A percentile compares a stretch with the other conserved stretches of the same genome.
Conservation (phyloP, 2,797 vertebrate species). For the Emys orbicularis region DNA sequence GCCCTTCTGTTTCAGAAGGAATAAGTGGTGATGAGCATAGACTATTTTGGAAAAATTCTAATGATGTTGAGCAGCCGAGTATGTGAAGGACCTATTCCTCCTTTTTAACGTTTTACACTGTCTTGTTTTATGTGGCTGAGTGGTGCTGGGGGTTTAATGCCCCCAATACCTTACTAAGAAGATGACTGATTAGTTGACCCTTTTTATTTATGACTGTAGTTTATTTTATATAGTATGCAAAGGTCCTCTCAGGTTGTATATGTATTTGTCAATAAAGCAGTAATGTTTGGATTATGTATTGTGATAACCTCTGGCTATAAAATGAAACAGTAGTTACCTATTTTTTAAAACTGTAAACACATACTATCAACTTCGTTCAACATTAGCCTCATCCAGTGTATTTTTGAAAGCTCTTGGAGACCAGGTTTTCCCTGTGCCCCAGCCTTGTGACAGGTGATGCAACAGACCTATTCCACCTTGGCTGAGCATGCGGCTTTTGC, state of each 20-base stretch:
- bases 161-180: background rate
- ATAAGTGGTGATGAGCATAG: background rate
- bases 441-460: background rate
- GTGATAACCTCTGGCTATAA: background rate
- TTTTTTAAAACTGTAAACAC: conserved; percentile 13
- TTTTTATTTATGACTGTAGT: background rate
- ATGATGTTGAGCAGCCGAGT: background rate
- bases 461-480: background rate
- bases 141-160: background rate
- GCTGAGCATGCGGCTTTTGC: background rate
- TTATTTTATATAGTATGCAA: background rate
- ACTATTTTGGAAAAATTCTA: background rate
- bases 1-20: background rate
- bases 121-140: background rate
- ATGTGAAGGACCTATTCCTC: background rate
- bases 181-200: background rate
- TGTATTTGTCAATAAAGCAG: background rate
- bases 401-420: background rate
- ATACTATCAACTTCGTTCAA: fast-evolving
- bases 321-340: background rate
- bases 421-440: background rate
- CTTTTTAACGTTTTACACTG: background rate
- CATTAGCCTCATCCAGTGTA: background rate
- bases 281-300: background rate
- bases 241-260: background rate